phyloP scores from a whole-genome alignment of 23 tunicate species.

The Aplidium turbinatum region DNA sequence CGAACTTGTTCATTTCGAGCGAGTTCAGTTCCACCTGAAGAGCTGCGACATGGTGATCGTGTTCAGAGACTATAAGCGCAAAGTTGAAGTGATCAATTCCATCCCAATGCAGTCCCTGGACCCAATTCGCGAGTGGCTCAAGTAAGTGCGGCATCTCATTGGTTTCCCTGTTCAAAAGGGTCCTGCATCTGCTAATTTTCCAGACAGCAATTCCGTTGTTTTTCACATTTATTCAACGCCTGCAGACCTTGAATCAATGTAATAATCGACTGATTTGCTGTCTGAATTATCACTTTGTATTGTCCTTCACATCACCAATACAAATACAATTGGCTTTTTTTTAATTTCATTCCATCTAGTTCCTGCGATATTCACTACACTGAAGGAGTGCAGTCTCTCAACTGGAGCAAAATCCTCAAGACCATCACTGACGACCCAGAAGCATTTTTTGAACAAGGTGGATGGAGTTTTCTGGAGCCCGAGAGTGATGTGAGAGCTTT shows the following conservation, averaged over 20 bases:
- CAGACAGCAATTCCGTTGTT: too few relatives aligned
- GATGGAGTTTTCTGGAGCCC: conserved; percentile 95
- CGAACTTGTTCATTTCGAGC: conserved; percentile 95
- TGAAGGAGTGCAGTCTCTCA: conserved; percentile 96
- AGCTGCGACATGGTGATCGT: conserved; percentile 97
- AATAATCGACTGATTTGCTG: too few relatives aligned
- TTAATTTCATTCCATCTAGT: conserved; percentile 12
- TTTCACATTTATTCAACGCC: too few relatives aligned
- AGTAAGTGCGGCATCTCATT: conserved; percentile 74
- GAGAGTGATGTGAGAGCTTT: conserved; percentile 62
- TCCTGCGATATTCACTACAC: conserved; percentile 98
- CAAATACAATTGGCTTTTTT: neutral
- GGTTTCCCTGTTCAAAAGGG: too few relatives aligned
- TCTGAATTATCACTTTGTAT: too few relatives aligned
- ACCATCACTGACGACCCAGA: conserved; percentile 94
- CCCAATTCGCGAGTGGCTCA: conserved; percentile 86
- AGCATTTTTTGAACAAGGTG: conserved; percentile 95
- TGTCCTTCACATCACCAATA: too few relatives aligned
- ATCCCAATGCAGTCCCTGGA: conserved; percentile 96
- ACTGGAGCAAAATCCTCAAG: conserved; percentile 90
- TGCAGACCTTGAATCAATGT: neutral
- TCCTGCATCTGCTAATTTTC: too few relatives aligned
- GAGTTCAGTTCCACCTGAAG: conserved; percentile 91
- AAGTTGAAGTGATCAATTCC: conserved; percentile 85
- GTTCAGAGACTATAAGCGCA: conserved; percentile 88